These are phyloP conservation scores for Brienomyrus brachyistius DNA, from an alignment of 2,113 vertebrate genomes.

Conservation along the genomic window DNA sequence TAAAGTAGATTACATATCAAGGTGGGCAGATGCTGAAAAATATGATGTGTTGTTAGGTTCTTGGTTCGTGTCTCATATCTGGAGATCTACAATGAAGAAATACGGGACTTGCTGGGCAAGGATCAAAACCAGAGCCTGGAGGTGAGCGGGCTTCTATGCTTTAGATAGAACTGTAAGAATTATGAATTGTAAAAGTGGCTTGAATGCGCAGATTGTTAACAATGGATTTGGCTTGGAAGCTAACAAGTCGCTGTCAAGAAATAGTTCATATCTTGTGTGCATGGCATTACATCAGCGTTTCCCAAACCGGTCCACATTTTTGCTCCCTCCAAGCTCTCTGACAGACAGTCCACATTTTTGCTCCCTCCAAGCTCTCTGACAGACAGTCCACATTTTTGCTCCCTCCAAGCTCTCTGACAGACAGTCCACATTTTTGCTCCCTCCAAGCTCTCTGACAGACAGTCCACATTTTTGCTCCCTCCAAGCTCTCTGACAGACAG, in stretches of 20 bases:
- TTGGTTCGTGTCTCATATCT: slow-evolving; percentile 94
- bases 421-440: too few species aligned
- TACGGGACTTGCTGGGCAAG: slow-evolving; percentile 88
- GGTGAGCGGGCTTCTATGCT: slow-evolving; percentile 56
- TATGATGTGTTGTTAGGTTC: slow-evolving; percentile 63
- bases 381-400: too few species aligned
- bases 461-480: too few species aligned
- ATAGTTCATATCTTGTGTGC: neutral
- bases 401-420: too few species aligned
- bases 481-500: too few species aligned
- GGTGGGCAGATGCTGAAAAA: neutral
- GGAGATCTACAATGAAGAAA: slow-evolving; percentile 98
- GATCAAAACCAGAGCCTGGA: slow-evolving; percentile 92
- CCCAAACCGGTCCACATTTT: neutral
- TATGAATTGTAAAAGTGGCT: neutral
- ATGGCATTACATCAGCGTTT: neutral
- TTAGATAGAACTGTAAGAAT: neutral
- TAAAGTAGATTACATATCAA: neutral
- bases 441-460: too few species aligned
- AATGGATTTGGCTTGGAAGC: neutral
- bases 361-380: neutral
- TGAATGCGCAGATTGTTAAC: neutral
- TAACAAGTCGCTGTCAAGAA: neutral
- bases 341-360: neutral
- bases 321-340: neutral